These are phyloP conservation scores for Diaphora mendica DNA, from an alignment of 2,888 invertebrate species.

Conservation along the genomic window DNA sequence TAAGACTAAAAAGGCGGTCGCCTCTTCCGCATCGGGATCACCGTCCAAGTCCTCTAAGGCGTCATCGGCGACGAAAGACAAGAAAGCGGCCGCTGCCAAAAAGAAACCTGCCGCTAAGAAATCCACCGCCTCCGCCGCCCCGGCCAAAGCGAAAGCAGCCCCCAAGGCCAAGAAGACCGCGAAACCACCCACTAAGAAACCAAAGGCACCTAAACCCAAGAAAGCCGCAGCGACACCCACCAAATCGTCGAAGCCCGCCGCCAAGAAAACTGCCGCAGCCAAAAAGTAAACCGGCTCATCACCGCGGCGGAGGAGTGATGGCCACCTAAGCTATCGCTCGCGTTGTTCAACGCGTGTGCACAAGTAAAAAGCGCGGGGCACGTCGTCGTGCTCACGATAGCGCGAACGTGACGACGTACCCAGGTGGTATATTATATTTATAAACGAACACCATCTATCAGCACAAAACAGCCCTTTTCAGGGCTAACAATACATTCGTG, in stretches of 20 bases:
- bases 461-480: too few relatives aligned
- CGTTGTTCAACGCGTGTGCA: too few relatives aligned
- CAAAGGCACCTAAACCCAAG: slow-evolving; percentile 72
- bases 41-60: slow-evolving; percentile 38
- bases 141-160: slow-evolving; percentile 51
- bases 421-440: too few relatives aligned
- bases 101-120: slow-evolving; percentile 56
- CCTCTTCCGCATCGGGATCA: slow-evolving; percentile 36
- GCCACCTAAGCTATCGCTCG: background rate
- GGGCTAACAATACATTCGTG: too few relatives aligned
- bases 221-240: slow-evolving; percentile 55
- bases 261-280: slow-evolving; percentile 47
- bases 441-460: too few relatives aligned
- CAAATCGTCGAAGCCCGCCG: slow-evolving; percentile 43
- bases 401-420: too few relatives aligned
- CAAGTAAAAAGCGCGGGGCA: too few relatives aligned
- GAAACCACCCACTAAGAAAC: slow-evolving; percentile 69
- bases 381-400: too few relatives aligned
- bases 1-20: too few relatives aligned
- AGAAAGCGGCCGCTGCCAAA: slow-evolving; percentile 57
- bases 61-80: slow-evolving; percentile 46
- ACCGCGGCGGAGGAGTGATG: background rate
- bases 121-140: slow-evolving; percentile 48
- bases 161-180: slow-evolving; percentile 56
- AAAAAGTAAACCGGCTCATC: slow-evolving; percentile 33